Percentiles rank a stretch among this genome's conserved stretches.
Evolutionary conservation across 1,140 invertebrate genomes (phyloP).

Genomic region (Diploscapter pachys): DNA sequence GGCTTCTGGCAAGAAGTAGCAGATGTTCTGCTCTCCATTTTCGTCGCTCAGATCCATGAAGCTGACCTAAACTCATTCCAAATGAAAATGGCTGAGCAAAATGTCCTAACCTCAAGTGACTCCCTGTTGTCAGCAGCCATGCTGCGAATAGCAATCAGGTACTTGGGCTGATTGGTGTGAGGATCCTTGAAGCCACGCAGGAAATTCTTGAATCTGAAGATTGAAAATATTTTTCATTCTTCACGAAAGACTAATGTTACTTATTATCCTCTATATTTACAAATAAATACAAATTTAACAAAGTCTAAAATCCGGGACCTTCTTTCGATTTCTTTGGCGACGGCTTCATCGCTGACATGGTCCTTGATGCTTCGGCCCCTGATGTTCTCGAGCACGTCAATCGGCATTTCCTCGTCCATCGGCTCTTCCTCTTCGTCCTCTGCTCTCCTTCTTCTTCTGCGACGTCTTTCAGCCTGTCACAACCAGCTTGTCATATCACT

Average conservation of each 20-base stretch:
- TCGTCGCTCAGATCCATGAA: slow-evolving; percentile 83
- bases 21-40: slow-evolving; percentile 78
- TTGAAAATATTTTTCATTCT: too few species aligned
- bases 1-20: slow-evolving; percentile 93
- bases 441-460: slow-evolving; percentile 74
- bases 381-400: slow-evolving; percentile 88
- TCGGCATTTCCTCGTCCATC: slow-evolving; percentile 68
- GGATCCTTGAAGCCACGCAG: slow-evolving; percentile 46
- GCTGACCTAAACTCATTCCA: slow-evolving; percentile 62
- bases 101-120: slow-evolving; percentile 71
- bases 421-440: slow-evolving; percentile 70
- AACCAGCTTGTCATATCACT: too few species aligned
- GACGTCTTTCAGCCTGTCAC: too few species aligned
- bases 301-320: slow-evolving; percentile 69
- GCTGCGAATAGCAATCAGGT: slow-evolving; percentile 47
- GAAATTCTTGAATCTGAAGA: slow-evolving; percentile 52
- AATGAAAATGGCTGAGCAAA: too few species aligned
- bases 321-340: slow-evolving; percentile 89
- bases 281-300: slow-evolving; percentile 2
- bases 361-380: slow-evolving; percentile 76
- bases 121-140: slow-evolving; percentile 66
- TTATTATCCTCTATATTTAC: not conserved
- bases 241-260: not conserved
- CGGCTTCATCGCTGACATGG: slow-evolving; percentile 93
- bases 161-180: slow-evolving; percentile 40